phyloP scores from a whole-genome alignment of 1,140 invertebrate genomes.

The Zaprionus tsacasi region DNA sequence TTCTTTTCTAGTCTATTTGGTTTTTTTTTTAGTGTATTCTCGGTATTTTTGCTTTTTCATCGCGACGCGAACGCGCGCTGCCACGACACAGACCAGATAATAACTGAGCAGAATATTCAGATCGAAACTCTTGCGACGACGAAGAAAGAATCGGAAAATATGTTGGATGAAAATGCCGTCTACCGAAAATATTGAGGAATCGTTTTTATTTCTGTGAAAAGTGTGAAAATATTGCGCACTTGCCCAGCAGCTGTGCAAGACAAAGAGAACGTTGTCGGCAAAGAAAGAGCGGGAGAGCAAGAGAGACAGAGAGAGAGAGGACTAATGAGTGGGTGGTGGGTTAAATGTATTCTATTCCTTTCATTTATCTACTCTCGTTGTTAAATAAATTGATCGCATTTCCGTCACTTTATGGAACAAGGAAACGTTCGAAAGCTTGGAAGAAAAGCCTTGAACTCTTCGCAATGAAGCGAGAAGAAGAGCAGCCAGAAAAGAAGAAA shows the following conservation, averaged over 20 bases:
- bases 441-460: constrained; percentile 72
- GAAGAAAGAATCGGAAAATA: constrained; percentile 46
- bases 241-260: constrained; percentile 53
- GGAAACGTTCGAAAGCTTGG: constrained; percentile 63
- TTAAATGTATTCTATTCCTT: constrained; percentile 50
- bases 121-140: constrained; percentile 59
- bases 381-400: constrained; percentile 31
- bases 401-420: constrained; percentile 69
- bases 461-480: constrained; percentile 17
- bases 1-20: constrained; percentile 19
- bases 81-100: constrained; percentile 78
- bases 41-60: constrained; percentile 42
- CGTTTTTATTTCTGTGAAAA: constrained; percentile 82
- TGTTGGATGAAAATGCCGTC: constrained; percentile 54
- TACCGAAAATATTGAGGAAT: constrained; percentile 78
- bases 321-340: constrained; percentile 23
- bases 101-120: constrained; percentile 72
- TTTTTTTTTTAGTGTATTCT: constrained; percentile 30
- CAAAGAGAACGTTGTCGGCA: constrained; percentile 1
- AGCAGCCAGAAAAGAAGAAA: constrained; percentile 24
- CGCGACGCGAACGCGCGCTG: constrained; percentile 73
- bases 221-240: constrained; percentile 83
- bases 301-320: constrained; percentile 21
- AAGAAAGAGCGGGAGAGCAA: constrained; percentile 8
- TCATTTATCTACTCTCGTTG: constrained; percentile 54